Conservation (phyloP, 2,797 vertebrate genomes). For the Leptatherina wallacei region DNA sequence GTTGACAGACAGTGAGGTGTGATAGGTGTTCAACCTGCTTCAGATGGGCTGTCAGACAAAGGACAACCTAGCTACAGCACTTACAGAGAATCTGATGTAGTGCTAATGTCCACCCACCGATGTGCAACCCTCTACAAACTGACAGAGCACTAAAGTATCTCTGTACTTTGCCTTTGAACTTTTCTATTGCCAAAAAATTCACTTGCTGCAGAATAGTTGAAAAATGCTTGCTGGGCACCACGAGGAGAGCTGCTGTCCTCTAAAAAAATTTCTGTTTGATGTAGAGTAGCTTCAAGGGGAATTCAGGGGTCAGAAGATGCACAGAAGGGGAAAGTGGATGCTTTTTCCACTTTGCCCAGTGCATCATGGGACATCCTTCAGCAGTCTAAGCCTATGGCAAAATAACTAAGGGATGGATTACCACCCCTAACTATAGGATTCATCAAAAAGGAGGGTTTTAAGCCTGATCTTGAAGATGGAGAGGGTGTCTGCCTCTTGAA, state of each 20-base stretch:
- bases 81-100: slow-evolving; percentile 42
- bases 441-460: no score
- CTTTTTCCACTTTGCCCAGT: background rate
- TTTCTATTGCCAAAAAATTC: background rate
- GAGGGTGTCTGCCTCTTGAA: no score
- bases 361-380: background rate
- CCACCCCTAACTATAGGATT: no score
- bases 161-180: background rate
- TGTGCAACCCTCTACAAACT: background rate
- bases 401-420: no score
- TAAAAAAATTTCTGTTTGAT: slow-evolving; percentile 6
- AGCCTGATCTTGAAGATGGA: no score
- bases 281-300: background rate
- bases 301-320: background rate
- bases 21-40: slow-evolving; percentile 58
- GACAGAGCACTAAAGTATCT: slow-evolving; percentile 13
- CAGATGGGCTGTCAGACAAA: slow-evolving; percentile 52
- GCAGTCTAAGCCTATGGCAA: no score
- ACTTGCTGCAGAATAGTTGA: background rate
- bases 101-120: slow-evolving; percentile 17
- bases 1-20: slow-evolving; percentile 44
- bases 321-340: background rate
- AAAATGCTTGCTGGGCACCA: slow-evolving; percentile 16
- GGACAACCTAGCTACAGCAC: slow-evolving; percentile 33
- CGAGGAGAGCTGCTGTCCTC: slow-evolving; percentile 1